Percentiles rank a stretch among this genome's conserved stretches.
phyloP scores from a whole-genome alignment of 2,113 vertebrate species.

The Daboia siamensis region DNA sequence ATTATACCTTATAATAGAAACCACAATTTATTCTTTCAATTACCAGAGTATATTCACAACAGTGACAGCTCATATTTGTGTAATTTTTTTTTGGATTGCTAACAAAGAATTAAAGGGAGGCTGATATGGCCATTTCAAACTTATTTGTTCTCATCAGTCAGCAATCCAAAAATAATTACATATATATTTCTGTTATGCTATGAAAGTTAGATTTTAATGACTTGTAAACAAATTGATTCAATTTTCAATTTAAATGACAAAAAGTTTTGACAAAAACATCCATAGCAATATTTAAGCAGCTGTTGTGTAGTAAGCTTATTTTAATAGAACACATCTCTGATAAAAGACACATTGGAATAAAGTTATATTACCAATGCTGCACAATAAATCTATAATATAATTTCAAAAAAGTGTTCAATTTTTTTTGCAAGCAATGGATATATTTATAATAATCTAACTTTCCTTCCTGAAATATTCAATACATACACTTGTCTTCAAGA shows the following conservation, averaged over 20 bases:
- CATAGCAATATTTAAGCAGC: neutral
- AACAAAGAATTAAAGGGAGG: no score
- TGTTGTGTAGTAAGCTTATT: neutral
- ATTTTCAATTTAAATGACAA: neutral
- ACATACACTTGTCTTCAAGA: no score
- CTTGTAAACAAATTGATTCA: neutral
- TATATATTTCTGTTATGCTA: neutral
- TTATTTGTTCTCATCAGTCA: no score
- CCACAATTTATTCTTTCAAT: no score
- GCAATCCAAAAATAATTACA: no score
- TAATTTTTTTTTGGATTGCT: no score
- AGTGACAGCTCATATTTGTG: no score
- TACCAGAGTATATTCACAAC: no score
- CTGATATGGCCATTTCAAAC: no score
- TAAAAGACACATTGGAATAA: neutral
- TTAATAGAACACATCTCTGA: neutral
- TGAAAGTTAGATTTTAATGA: neutral
- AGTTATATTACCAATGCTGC: neutral
- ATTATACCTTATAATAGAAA: no score
- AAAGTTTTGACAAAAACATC: neutral
- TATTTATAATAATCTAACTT: neutral
- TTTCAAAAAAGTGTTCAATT: neutral
- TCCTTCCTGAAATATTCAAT: neutral
- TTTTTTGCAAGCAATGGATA: neutral
- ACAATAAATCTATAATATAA: neutral